Conservation (phyloP, 2,888 invertebrate species). For the Chaetogeoica ovagalla region DNA sequence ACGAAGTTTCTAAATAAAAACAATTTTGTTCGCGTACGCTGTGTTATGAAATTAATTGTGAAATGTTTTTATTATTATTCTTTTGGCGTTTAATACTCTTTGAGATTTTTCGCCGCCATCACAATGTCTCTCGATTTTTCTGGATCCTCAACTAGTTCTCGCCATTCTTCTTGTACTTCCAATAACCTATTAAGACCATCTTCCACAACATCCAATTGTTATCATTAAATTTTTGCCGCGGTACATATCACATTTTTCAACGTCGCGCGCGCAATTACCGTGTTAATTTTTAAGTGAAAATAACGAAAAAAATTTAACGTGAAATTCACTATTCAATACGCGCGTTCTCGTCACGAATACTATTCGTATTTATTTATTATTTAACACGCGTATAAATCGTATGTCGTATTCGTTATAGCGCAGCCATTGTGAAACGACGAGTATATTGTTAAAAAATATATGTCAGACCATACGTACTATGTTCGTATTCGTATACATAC, state of each 20-base stretch:
- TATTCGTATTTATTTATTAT: neutral
- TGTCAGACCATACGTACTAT: no score
- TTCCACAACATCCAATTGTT: no score
- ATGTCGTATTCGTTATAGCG: neutral
- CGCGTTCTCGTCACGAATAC: neutral
- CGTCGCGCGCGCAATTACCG: neutral
- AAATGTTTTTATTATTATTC: neutral
- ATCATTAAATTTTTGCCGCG: no score
- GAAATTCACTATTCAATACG: constrained; percentile 28
- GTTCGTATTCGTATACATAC: no score
- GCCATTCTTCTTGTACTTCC: no score
- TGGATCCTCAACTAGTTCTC: no score
- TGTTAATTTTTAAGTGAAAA: constrained; percentile 10
- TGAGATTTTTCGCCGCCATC: neutral
- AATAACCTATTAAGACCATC: no score
- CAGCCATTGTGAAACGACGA: no score
- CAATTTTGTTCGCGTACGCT: neutral
- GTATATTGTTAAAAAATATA: no score
- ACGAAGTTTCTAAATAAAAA: neutral
- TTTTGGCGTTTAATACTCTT: neutral
- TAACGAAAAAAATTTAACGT: neutral
- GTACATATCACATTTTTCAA: no score
- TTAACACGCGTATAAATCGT: neutral
- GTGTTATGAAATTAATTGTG: neutral
- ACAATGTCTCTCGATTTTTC: no score